A percentile compares a stretch with the other conserved stretches of the same genome.
Conservation (phyloP, 2,113 vertebrate species). For the Dicrurus megarhynchus region DNA sequence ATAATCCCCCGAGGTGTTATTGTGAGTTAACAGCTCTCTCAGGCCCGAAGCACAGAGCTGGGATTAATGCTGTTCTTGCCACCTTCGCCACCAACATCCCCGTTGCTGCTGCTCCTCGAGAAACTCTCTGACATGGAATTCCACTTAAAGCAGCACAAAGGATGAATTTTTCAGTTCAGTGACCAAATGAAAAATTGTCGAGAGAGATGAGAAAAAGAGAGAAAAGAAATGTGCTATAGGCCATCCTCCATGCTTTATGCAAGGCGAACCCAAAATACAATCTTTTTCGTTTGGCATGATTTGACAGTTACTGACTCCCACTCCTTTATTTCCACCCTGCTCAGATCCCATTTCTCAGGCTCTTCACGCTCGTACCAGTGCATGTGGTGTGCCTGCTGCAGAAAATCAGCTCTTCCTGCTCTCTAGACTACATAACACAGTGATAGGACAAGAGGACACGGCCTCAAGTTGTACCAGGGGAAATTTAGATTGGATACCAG, state of each 20-base stretch:
- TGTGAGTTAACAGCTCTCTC: constrained; percentile 31
- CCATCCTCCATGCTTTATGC: not conserved
- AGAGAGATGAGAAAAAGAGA: constrained; percentile 12
- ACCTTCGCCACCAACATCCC: not conserved
- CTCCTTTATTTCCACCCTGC: not conserved
- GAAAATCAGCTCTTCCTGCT: not conserved
- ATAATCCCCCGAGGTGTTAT: constrained; percentile 32
- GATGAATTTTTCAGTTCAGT: constrained; percentile 2
- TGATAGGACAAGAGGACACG: not conserved
- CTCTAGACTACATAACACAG: not conserved
- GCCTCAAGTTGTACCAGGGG: not conserved
- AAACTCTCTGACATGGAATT: constrained; percentile 29
- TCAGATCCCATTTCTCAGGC: not conserved
- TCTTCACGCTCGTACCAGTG: not conserved
- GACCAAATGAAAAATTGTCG: not conserved
- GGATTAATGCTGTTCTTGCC: not conserved
- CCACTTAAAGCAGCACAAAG: constrained; percentile 24
- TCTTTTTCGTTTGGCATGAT: not conserved
- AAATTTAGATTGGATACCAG: not conserved
- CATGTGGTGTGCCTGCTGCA: not conserved
- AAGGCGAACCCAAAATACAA: not conserved
- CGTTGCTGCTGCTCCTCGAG: not conserved
- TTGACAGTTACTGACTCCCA: not conserved
- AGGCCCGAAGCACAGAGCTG: not conserved
- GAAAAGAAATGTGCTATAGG: not conserved